Conservation (phyloP, 2,113 vertebrate species). For the Polyodon spathula region DNA sequence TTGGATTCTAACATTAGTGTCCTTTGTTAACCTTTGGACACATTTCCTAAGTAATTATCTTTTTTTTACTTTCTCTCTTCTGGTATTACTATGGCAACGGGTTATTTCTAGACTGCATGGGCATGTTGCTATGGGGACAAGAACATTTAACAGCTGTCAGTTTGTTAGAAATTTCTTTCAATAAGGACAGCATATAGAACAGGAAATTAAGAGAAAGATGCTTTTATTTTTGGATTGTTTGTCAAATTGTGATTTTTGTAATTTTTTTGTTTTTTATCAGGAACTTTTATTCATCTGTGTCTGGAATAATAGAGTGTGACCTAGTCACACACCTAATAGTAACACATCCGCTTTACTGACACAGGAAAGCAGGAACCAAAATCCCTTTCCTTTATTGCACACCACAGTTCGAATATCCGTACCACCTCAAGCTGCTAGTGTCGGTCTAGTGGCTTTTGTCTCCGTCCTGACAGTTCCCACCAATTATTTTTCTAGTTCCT, state of each 20-base stretch:
- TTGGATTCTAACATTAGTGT: slow-evolving; percentile 22
- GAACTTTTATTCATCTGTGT: no score
- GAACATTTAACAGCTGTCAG: slow-evolving; percentile 23
- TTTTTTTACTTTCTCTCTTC: slow-evolving; percentile 38
- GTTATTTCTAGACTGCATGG: slow-evolving; percentile 54
- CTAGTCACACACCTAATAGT: no score
- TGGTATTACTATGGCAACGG: slow-evolving; percentile 61
- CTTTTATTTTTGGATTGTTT: no score
- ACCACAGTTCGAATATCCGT: no score
- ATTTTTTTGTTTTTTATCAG: no score
- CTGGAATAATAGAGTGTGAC: no score
- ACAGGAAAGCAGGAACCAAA: neutral
- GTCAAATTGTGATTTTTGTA: no score
- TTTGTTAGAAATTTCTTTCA: slow-evolving; percentile 3
- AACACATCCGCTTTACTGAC: no score
- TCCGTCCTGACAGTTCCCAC: no score
- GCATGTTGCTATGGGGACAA: slow-evolving; percentile 48
- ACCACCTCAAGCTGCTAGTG: no score
- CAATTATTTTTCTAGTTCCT: no score
- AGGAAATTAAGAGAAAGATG: neutral
- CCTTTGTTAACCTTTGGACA: slow-evolving; percentile 37
- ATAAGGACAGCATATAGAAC: neutral
- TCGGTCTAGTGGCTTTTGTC: no score
- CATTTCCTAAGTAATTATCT: slow-evolving; percentile 49
- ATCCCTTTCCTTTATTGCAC: neutral